Percentiles rank a stretch among this genome's conserved stretches.
phyloP scores from a whole-genome alignment of 2,797 vertebrate genomes.

The Chaetodon trifasciatus region DNA sequence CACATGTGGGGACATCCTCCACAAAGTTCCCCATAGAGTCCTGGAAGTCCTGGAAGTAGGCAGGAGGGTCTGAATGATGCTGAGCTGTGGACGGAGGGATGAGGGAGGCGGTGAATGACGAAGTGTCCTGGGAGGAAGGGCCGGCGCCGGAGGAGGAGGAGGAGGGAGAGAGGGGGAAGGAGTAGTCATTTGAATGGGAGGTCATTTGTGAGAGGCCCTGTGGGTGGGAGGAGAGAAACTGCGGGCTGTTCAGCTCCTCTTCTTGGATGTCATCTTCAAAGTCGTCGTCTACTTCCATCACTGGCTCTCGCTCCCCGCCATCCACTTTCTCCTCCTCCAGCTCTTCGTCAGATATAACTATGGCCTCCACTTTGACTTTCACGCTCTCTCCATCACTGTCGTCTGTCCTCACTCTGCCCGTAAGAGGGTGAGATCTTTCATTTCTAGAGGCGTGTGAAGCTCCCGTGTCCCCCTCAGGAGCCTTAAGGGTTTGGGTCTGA shows the following conservation, averaged over 20 bases:
- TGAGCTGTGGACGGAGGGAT: slow-evolving; percentile 66
- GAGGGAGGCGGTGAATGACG: slow-evolving; percentile 73
- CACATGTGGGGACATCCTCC: slow-evolving; percentile 95
- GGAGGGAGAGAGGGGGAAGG: slow-evolving; percentile 83
- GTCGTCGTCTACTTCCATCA: slow-evolving; percentile 78
- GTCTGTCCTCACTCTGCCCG: slow-evolving; percentile 23
- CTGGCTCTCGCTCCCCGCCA: slow-evolving; percentile 44
- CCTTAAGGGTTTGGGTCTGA: slow-evolving; percentile 33
- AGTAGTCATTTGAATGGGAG: slow-evolving; percentile 77
- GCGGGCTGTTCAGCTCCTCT: slow-evolving; percentile 81
- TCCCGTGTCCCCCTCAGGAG: background rate
- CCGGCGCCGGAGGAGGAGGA: slow-evolving; percentile 80
- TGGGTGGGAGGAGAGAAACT: slow-evolving; percentile 84
- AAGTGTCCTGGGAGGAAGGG: slow-evolving; percentile 77
- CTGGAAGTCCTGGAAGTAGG: slow-evolving; percentile 91
- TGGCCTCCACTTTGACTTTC: slow-evolving; percentile 93
- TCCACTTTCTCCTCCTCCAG: slow-evolving; percentile 82
- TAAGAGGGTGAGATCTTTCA: slow-evolving; percentile 16
- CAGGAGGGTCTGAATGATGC: slow-evolving; percentile 76
- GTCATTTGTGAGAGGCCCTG: slow-evolving; percentile 85
- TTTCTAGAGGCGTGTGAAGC: slow-evolving; percentile 11
- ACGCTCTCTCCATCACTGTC: slow-evolving; percentile 56
- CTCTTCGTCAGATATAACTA: slow-evolving; percentile 95
- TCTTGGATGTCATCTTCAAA: slow-evolving; percentile 79
- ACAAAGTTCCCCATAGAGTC: slow-evolving; percentile 88